These are phyloP conservation scores for Hedya salicella DNA, from an alignment of 2,888 invertebrate species.

Conservation along the genomic window DNA sequence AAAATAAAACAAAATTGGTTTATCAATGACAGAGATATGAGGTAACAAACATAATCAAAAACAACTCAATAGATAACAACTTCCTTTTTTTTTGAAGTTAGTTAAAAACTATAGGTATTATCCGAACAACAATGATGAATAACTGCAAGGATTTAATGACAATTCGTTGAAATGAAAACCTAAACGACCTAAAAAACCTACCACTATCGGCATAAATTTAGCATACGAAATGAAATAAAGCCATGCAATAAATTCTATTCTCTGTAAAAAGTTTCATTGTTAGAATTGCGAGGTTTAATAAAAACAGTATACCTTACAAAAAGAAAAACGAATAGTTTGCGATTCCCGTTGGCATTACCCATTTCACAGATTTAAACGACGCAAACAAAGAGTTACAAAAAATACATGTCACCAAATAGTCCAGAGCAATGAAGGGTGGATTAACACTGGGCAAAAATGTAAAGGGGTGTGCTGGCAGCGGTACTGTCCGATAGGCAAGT, in stretches of 20 bases:
- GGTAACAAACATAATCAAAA: no score
- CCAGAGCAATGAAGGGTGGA: constrained; percentile 40
- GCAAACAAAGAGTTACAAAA: constrained; percentile 34
- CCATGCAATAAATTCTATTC: neutral
- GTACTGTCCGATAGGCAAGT: constrained; percentile 31
- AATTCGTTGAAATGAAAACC: no score
- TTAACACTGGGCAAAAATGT: constrained; percentile 39
- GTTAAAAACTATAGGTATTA: no score
- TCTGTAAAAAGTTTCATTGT: neutral
- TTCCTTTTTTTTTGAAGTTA: no score
- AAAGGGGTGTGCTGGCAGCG: constrained; percentile 36
- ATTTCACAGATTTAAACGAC: constrained; percentile 36
- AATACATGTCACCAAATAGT: constrained; percentile 31
- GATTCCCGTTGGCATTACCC: constrained; percentile 8
- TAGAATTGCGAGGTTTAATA: neutral
- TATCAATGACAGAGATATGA: no score
- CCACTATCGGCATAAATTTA: neutral
- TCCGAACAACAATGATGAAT: no score
- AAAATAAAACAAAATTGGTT: no score
- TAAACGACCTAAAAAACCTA: no score
- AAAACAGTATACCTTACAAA: constrained; percentile 19
- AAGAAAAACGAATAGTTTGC: constrained; percentile 3
- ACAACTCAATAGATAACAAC: no score
- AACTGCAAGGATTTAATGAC: no score
- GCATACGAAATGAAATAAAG: neutral